Conservation (phyloP, 2,888 invertebrate species). For the Busseola fusca region DNA sequence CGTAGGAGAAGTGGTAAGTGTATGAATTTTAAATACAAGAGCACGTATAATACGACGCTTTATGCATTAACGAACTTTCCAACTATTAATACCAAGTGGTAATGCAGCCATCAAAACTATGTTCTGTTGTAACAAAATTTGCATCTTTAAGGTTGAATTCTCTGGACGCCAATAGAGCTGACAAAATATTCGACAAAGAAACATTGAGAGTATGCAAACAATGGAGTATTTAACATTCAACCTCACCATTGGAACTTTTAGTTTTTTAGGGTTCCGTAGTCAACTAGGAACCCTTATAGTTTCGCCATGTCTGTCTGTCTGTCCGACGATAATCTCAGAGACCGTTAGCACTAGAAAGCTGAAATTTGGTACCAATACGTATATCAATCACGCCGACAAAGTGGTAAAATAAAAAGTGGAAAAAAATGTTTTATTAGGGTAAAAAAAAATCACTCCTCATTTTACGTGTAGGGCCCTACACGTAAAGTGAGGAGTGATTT, state of each 20-base stretch:
- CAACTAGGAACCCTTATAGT: too few relatives aligned
- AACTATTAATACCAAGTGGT: neutral
- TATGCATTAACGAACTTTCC: slow-evolving; percentile 1
- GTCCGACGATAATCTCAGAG: too few relatives aligned
- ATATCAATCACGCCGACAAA: too few relatives aligned
- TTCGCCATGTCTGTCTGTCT: too few relatives aligned
- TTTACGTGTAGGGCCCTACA: too few relatives aligned
- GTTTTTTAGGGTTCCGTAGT: too few relatives aligned
- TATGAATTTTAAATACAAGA: slow-evolving; percentile 38
- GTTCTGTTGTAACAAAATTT: neutral
- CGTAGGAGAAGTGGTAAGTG: slow-evolving; percentile 14
- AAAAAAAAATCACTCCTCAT: too few relatives aligned
- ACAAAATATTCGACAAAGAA: slow-evolving; percentile 23
- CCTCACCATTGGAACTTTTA: neutral
- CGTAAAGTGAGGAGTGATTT: too few relatives aligned
- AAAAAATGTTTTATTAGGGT: too few relatives aligned
- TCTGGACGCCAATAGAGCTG: neutral
- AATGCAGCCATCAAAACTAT: slow-evolving; percentile 7
- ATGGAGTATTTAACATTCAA: slow-evolving; percentile 18
- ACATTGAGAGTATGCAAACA: slow-evolving; percentile 13
- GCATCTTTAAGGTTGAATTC: slow-evolving; percentile 3
- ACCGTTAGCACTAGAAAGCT: too few relatives aligned
- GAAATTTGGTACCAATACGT: too few relatives aligned
- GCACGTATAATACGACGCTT: neutral
- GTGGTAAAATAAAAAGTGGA: too few relatives aligned